Evolutionary conservation across 2,113 vertebrate species (phyloP).

Genomic region (Accipiter virgatus): DNA sequence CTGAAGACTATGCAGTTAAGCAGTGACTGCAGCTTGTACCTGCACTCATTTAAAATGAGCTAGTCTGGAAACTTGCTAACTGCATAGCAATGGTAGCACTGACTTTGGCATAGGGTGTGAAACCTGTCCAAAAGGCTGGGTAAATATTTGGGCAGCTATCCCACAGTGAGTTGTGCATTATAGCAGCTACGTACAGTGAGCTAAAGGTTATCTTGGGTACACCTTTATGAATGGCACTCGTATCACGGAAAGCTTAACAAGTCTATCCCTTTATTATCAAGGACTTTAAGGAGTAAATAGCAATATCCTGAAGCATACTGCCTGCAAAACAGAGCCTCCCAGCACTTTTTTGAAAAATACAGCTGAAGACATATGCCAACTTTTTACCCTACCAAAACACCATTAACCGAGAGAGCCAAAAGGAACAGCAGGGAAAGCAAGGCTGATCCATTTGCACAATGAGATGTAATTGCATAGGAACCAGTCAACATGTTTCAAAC

Average conservation of each 20-base stretch:
- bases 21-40: background rate
- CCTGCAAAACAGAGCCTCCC: background rate
- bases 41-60: background rate
- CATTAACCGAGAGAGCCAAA: background rate
- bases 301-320: background rate
- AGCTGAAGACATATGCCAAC: background rate
- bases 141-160: conserved; percentile 17
- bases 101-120: background rate
- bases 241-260: background rate
- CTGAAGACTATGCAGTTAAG: background rate
- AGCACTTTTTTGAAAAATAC: background rate
- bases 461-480: background rate
- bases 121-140: background rate
- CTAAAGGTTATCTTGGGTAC: background rate
- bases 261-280: background rate
- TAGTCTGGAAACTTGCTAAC: background rate
- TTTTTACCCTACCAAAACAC: background rate
- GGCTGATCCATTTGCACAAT: background rate
- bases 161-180: background rate
- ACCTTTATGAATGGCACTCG: background rate
- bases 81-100: background rate
- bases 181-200: background rate
- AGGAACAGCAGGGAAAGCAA: background rate
- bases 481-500: background rate
- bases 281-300: background rate